Evolutionary conservation across 2,113 vertebrate genomes (phyloP), one percentile per base, ranked within the genome.

Genomic region (Nettapus auritus): DNA sequence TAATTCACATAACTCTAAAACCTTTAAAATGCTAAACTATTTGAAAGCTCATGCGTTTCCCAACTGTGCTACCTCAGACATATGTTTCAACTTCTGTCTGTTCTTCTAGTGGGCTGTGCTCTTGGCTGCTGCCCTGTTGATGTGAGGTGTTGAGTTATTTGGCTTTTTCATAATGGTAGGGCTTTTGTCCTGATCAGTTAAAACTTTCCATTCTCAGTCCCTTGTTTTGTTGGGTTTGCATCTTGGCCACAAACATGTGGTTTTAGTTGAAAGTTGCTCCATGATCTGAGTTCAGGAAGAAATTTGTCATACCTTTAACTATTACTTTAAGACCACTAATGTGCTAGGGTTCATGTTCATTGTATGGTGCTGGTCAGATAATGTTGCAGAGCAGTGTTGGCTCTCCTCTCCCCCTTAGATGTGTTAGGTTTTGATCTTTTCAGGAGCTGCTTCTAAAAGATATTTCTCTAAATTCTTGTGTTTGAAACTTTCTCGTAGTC

Each of bases 151-250:
- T 93, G 20, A 76, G 26, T 64, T 60, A 29, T 14, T 87, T 91
- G 53, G 38, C 44, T 38, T 64, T 82, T 81, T 77, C 20, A 36
- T 92, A n/a, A 6, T 1, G 9, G 4, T 16, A 44, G 20, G 48
- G 6, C 11, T 53, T 87, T 82, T 94, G 56, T 73, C 59, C 85
- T 70, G 36, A 80, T 42, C 67, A 88, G 64, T 68, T 79, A 66
- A 76, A 55, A 57, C 85, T 94, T 95, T 95, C 75, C 28, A 16
- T 91, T 85, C 28, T 9, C 6, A 55, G 15, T 71, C 81, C 86
- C 34, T 42, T 71, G 50, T 44, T 88, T 56, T 34, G 8, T 59
- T 22, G 33, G 23, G 34, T 74, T 94, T 81, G n/a, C 8, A 62
- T 88, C 69, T 84, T 69, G 60, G 33, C 69, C 82, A 38, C 60